Base-by-base conservation (phyloP, 2,113 vertebrate species). In the Colaptes auratus region DNA sequence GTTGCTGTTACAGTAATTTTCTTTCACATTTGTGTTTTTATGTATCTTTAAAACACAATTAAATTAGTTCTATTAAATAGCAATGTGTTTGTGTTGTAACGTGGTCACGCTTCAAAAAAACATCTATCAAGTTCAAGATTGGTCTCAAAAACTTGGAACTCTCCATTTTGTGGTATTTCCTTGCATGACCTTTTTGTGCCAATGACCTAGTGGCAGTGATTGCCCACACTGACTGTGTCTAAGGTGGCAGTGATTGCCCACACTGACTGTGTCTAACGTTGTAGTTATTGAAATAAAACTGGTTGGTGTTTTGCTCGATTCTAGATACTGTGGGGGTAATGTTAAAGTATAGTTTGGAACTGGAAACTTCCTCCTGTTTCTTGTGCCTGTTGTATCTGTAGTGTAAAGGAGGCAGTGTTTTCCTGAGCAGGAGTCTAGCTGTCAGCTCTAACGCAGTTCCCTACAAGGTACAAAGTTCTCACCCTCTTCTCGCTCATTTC, bases 401-500 rank as follows among this genome's bases (percentile, higher is more conserved):
- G 71, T 64, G 30, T 39, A 52, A 67, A 73, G 76, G 67, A 80
- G 25, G 56, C 64, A 8, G 12, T 44, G 91, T 91, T 88, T 67
- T 85, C 72, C 44, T 70, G 82, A 75, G 71, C 50, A 60, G 61
- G n/a, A 78, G 61, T 87, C 74, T 88, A 24, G 69, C 72, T 95
- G 67, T 81, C 58, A 39, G 85, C 85, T 88, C 95, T 88, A 42
- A 88, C 67, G 44, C 76, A 88, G 61, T 64, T 93, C 35, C 72
- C 6, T 77, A 23, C 48, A 91, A 74, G 92, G 65, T 95, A 82
- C 53, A 74, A 90, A 65, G 90, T 90, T 94, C 93, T 93, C 69
- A 42, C 90, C 46, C 79, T 92, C 52, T 95, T 63, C 64, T 87
- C 79, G 52, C 95, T 73, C 44, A 50, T 84, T 80, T 76, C 74